These are phyloP conservation scores for Pitta sordida DNA, from an alignment of 2,113 vertebrate species.

Conservation along the genomic window DNA sequence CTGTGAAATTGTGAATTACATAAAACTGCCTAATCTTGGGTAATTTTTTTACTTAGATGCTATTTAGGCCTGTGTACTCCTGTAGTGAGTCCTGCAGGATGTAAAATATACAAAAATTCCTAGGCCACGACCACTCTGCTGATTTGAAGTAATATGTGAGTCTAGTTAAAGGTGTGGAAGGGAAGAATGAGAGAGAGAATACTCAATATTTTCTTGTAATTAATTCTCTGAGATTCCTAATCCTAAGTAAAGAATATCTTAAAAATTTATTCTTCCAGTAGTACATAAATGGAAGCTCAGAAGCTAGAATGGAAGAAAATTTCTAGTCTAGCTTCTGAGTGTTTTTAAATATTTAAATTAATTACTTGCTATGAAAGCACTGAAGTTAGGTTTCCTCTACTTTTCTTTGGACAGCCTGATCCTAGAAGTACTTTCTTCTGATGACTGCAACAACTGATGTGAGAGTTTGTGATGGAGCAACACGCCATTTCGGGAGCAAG, in stretches of 20 bases:
- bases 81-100: background rate
- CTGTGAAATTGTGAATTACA: background rate
- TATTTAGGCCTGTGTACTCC: background rate
- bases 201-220: background rate
- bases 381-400: background rate
- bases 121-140: background rate
- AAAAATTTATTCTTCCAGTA: background rate
- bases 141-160: background rate
- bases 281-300: background rate
- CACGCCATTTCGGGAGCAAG: background rate
- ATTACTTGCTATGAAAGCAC: background rate
- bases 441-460: background rate
- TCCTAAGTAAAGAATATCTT: background rate
- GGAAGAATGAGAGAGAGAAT: background rate
- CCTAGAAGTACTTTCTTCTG: background rate
- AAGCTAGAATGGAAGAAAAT: background rate
- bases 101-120: background rate
- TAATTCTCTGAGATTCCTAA: background rate
- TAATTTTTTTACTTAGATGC: background rate
- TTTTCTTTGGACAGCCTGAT: background rate
- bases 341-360: background rate
- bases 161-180: background rate
- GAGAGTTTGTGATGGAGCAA: background rate
- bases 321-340: background rate
- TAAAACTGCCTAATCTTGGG: background rate